Evolutionary conservation across 2,888 invertebrate species (phyloP).

Genomic region (Amblyjoppa fuscipennis): DNA sequence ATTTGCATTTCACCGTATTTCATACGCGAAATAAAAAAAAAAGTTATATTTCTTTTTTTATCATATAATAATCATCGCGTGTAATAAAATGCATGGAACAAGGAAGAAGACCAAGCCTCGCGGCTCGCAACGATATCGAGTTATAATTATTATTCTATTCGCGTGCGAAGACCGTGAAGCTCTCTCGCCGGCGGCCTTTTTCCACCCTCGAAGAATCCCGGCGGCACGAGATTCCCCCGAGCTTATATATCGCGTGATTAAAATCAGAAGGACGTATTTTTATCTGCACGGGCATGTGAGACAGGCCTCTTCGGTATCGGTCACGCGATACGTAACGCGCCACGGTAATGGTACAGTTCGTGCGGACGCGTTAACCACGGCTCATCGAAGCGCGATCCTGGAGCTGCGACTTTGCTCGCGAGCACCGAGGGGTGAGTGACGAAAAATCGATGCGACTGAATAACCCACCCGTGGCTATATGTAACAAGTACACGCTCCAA

Average conservation of each 20-base stretch:
- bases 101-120: neutral
- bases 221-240: slow-evolving; percentile 26
- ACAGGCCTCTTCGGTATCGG: neutral
- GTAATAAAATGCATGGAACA: neutral
- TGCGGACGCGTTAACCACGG: slow-evolving; percentile 68
- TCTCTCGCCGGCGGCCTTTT: slow-evolving; percentile 18
- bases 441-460: slow-evolving; percentile 72
- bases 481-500: neutral
- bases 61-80: neutral
- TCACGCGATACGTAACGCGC: slow-evolving; percentile 9
- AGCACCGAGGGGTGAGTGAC: slow-evolving; percentile 70
- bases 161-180: slow-evolving; percentile 38
- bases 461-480: slow-evolving; percentile 14
- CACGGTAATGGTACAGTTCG: neutral
- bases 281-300: neutral
- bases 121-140: neutral
- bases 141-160: slow-evolving; percentile 45
- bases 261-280: neutral
- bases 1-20: no score
- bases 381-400: slow-evolving; percentile 72
- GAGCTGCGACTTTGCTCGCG: slow-evolving; percentile 65
- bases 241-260: slow-evolving; percentile 11
- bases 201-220: slow-evolving; percentile 25
- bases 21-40: neutral
- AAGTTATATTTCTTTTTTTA: neutral